Evolutionary conservation across 2,113 vertebrate species (phyloP).

Genomic region (Sigmodon hispidus): DNA sequence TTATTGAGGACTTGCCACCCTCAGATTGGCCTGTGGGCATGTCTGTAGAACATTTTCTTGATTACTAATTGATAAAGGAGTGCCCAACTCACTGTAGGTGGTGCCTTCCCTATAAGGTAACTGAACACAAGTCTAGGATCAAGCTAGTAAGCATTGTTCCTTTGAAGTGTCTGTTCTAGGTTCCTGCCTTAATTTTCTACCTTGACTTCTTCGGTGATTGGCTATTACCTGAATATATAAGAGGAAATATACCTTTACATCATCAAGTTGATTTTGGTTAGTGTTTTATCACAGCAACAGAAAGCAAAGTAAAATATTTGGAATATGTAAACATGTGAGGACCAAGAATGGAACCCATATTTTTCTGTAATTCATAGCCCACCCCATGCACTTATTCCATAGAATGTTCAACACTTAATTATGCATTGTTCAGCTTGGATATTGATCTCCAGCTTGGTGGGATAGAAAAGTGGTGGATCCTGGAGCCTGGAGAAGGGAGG

Average conservation of each 20-base stretch:
- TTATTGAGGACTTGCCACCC: neutral
- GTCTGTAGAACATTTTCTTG: neutral
- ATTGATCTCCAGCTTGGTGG: neutral
- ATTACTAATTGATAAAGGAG: neutral
- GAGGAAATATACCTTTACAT: neutral
- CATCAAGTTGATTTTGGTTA: neutral
- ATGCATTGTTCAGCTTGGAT: fast-evolving
- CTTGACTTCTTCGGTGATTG: neutral
- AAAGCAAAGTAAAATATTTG: neutral
- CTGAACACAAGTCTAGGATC: neutral
- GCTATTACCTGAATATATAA: neutral
- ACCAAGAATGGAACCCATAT: neutral
- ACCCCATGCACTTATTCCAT: neutral
- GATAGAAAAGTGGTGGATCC: neutral
- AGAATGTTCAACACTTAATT: neutral
- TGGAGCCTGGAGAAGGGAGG: neutral
- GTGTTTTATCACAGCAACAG: neutral
- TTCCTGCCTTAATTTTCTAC: neutral
- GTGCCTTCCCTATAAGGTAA: neutral
- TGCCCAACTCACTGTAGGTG: neutral
- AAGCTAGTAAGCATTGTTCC: neutral
- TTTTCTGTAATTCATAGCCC: neutral
- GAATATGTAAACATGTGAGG: neutral
- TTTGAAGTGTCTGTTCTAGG: neutral
- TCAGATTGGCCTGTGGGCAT: too few species aligned